A percentile compares a stretch with the other conserved stretches of the same genome.
These are phyloP conservation scores for Cyprinodon diabolis DNA, from an alignment of 2,797 vertebrate species.

Conservation along the genomic window DNA sequence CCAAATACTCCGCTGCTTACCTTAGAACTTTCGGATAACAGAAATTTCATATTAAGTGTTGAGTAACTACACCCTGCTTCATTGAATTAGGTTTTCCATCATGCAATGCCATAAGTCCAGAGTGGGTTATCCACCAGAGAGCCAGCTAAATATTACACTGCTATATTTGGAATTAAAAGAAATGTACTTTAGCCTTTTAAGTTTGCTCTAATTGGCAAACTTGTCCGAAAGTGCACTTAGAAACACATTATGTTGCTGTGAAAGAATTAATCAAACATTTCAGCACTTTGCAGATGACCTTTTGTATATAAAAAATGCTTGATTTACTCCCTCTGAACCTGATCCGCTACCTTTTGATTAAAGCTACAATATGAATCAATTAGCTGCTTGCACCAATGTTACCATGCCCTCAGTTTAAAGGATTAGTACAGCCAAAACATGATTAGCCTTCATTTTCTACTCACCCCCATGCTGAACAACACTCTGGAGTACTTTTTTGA, in stretches of 20 bases:
- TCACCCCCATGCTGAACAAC: too few relatives aligned
- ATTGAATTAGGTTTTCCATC: conserved; percentile 5
- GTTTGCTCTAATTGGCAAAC: conserved; percentile 50
- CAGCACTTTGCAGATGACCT: neutral
- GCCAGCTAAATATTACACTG: conserved; percentile 38
- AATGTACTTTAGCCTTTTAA: conserved; percentile 34
- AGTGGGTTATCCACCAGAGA: conserved; percentile 30
- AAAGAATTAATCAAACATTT: conserved; percentile 1
- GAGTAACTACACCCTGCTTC: conserved; percentile 5
- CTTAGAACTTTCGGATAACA: neutral
- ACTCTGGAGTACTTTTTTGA: too few relatives aligned
- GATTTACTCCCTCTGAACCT: conserved; percentile 34
- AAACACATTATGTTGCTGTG: conserved; percentile 22
- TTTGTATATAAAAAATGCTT: conserved; percentile 2
- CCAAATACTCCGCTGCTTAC: neutral
- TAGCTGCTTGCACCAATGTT: conserved; percentile 4
- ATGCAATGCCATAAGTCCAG: conserved; percentile 28
- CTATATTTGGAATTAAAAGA: conserved; percentile 43
- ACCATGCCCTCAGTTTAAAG: conserved; percentile 19
- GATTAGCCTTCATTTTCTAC: too few relatives aligned
- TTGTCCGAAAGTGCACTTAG: conserved; percentile 27
- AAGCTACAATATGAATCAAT: conserved; percentile 37
- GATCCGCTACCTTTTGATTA: conserved; percentile 2
- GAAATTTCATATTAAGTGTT: neutral
- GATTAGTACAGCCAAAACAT: too few relatives aligned